phyloP scores from a whole-genome alignment of 2,113 vertebrate genomes.

The Amphiprion percula region DNA sequence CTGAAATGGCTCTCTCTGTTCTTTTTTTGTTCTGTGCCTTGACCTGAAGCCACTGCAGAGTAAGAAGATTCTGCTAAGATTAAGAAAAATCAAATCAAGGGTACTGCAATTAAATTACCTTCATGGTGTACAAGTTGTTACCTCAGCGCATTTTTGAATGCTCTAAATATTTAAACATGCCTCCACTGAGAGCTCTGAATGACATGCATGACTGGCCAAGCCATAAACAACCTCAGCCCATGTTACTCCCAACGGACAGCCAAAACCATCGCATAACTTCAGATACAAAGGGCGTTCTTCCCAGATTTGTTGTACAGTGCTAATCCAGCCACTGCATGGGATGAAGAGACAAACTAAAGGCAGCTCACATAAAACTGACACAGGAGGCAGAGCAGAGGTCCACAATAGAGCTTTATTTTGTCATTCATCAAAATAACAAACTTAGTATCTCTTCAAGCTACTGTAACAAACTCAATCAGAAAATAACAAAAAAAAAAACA shows the following conservation, averaged over 20 bases:
- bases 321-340: not conserved
- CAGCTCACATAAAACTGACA: conserved; percentile 15
- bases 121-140: not conserved
- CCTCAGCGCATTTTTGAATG: conserved; percentile 4
- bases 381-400: conserved; percentile 66
- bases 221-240: conserved; percentile 15
- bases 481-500: conserved; percentile 29
- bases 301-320: not conserved
- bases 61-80: not conserved
- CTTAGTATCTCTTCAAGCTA: conserved; percentile 81
- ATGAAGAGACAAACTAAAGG: not conserved
- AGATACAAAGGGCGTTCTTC: not conserved
- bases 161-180: conserved; percentile 30
- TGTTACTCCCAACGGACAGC: not conserved
- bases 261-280: not conserved
- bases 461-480: conserved; percentile 81
- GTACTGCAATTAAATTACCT: not conserved
- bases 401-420: conserved; percentile 83
- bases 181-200: conserved; percentile 17
- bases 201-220: conserved; percentile 39
- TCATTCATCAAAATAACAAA: conserved; percentile 81
- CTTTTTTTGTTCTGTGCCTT: too few species aligned
- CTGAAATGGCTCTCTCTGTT: not conserved
- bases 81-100: not conserved
- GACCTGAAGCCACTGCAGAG: not conserved